Base-by-base conservation (phyloP, 2,797 vertebrate genomes). In the Poecile montanus region DNA sequence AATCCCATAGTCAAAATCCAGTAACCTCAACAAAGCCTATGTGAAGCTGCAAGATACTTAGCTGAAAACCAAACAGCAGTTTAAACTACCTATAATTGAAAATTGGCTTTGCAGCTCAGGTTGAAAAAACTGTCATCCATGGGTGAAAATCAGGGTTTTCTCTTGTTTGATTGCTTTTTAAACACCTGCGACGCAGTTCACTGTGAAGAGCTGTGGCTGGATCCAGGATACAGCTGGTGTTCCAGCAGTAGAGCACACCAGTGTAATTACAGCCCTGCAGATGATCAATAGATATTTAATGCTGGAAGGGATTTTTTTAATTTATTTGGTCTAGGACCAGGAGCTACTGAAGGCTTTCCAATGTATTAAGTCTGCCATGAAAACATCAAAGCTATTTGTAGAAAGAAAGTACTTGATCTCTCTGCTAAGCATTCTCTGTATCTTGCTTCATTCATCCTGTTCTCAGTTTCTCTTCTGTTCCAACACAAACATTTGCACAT, bases 251-350 rank as follows among this genome's bases (percentile, higher is more conserved):
- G 71, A 93, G 74, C 74, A 90, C 92, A 84, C 70, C 87, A 95
- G 34, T 88, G 89, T 94, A 97, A 95, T 97, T 94, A 95, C n/a
- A 86, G 77, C 80, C 67, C 57, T 79, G 83, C 76, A 89, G 67
- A 92, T 94, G 93, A 95, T 96, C 96, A 87, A 93, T 95, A 94
- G 71, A 79, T 93, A 79, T 87, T 86, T 91, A 85, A 57, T 86
- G 89, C 85, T 96, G 77, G 93, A 84, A 95, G 74, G 85, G 70
- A 65, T 71, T 91, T 94, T 40, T 89, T 94, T 68, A 26, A 93
- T 95, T 94, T 94, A 90, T 93, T 90, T 91, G 88, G 73, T 93
- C 91, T 79, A 76, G 76, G 85, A 91, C 88, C 88, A 89, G 47
- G 45, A 96, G 74, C 66, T 92, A 38, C 77, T 82, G 56, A 88